Evolutionary conservation across 2,797 vertebrate genomes (phyloP).

Genomic region (Aulostomus chinensis): DNA sequence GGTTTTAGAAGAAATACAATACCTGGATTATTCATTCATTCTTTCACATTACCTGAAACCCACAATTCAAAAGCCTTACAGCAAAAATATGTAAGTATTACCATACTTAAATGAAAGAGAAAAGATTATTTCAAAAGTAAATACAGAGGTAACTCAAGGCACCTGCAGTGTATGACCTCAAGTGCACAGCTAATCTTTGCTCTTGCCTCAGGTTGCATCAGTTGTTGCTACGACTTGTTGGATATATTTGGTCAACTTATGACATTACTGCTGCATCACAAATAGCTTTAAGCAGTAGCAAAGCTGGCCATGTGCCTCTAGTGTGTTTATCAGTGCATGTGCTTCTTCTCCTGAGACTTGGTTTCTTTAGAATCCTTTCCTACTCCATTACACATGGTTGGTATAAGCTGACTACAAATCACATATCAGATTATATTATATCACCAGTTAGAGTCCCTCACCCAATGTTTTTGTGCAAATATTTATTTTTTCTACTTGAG

Average conservation of each 20-base stretch:
- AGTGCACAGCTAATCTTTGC: constrained; percentile 23
- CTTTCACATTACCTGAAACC: background rate
- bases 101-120: too few species aligned
- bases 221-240: constrained; percentile 29
- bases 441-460: constrained; percentile 18
- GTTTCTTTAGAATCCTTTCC: background rate
- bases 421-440: constrained; percentile 6
- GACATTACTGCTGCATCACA: constrained; percentile 23
- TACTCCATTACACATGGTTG: background rate
- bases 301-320: constrained; percentile 12
- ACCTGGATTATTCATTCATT: too few species aligned
- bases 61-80: too few species aligned
- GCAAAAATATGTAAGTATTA: too few species aligned
- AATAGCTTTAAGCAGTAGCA: constrained; percentile 36
- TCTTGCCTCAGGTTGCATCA: constrained; percentile 53
- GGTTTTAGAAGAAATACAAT: too few species aligned
- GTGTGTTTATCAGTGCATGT: background rate
- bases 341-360: background rate
- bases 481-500: constrained; percentile 2
- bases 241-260: constrained; percentile 34
- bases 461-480: background rate
- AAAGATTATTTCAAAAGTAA: too few species aligned
- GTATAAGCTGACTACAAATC: background rate
- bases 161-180: constrained; percentile 4
- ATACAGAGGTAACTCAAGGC: too few species aligned